Conservation (phyloP, 2,113 vertebrate species). For the Alligator mississippiensis region DNA sequence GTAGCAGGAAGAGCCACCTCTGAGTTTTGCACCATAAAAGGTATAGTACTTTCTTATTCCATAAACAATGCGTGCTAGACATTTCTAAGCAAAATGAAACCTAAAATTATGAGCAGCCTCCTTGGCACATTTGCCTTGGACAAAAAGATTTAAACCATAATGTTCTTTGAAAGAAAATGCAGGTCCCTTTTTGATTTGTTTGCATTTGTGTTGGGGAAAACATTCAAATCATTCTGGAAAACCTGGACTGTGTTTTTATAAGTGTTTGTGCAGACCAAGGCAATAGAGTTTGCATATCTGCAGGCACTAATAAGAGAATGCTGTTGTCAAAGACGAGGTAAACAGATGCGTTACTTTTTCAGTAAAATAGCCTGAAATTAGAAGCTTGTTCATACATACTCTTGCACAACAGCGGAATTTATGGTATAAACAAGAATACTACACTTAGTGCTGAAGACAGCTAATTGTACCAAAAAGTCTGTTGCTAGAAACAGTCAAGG, state of each 20-base stretch:
- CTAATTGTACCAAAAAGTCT: slow-evolving; percentile 47
- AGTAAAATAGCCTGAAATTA: slow-evolving; percentile 48
- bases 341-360: slow-evolving; percentile 34
- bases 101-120: not conserved
- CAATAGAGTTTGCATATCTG: slow-evolving; percentile 15
- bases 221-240: slow-evolving; percentile 4
- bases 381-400: slow-evolving; percentile 30
- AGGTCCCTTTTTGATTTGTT: not conserved
- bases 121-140: not conserved
- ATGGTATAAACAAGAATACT: too few species aligned
- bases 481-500: slow-evolving; percentile 1
- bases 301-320: not conserved
- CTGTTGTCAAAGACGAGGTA: slow-evolving; percentile 37
- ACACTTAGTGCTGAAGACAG: slow-evolving; percentile 9
- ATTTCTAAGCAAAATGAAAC: not conserved
- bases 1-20: slow-evolving; percentile 75
- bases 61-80: not conserved
- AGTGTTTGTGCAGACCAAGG: not conserved
- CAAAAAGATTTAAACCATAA: not conserved
- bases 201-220: slow-evolving; percentile 20
- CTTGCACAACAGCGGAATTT: too few species aligned
- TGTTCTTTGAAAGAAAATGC: not conserved
- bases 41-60: slow-evolving; percentile 19
- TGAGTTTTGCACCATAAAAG: slow-evolving; percentile 62
- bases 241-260: not conserved